Percentiles rank a stretch among this genome's conserved stretches.
phyloP scores from a whole-genome alignment of 1,140 invertebrate species.

The Orchesella cincta region DNA sequence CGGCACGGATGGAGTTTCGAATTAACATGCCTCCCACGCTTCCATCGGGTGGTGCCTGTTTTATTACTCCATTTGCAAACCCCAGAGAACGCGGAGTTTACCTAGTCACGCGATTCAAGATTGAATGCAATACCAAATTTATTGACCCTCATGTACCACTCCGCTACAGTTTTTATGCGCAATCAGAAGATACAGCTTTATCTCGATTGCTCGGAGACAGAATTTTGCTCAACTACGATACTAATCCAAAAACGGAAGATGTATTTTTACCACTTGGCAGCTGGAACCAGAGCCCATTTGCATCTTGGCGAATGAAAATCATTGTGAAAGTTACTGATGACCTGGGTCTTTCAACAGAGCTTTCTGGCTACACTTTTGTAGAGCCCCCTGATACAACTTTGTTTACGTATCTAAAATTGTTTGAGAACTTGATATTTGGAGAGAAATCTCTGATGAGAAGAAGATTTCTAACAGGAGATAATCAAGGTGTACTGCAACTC shows the following conservation, averaged over 20 bases:
- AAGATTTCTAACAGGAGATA: neutral
- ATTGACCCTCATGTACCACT: neutral
- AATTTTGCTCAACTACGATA: neutral
- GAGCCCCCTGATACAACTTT: no score
- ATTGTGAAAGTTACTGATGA: neutral
- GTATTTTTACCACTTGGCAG: neutral
- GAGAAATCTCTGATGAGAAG: neutral
- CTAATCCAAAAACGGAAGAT: neutral
- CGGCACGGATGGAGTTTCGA: neutral
- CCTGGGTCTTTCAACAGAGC: neutral
- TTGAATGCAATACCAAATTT: neutral
- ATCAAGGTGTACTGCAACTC: neutral
- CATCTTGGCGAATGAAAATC: no score
- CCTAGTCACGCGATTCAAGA: neutral
- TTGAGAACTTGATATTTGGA: neutral
- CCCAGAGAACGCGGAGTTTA: no score
- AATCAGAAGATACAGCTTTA: neutral
- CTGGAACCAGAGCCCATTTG: no score
- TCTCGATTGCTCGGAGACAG: neutral
- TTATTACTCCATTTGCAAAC: neutral
- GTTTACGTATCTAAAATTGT: no score
- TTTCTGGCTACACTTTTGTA: no score
- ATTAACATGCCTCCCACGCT: neutral
- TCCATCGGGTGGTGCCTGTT: neutral
- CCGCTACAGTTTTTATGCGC: neutral